phyloP scores from a whole-genome alignment of 2,888 invertebrate genomes.

The Oasisia sp. region DNA sequence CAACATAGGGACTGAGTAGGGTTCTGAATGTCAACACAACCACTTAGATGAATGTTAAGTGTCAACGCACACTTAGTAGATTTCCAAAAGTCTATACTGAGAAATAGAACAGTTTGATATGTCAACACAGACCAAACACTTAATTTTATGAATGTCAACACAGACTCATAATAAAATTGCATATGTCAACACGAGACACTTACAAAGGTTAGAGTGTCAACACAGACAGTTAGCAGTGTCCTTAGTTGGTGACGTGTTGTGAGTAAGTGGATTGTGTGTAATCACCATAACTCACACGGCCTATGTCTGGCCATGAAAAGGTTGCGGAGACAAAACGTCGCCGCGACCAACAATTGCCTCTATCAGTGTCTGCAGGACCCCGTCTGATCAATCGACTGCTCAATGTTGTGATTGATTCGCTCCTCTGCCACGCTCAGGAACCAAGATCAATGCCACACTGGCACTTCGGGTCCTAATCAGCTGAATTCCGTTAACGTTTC shows the following conservation, averaged over 20 bases:
- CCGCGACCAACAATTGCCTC: not conserved
- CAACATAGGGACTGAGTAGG: not conserved
- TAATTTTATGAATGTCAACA: not conserved
- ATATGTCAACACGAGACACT: not conserved
- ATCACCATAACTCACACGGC: not conserved
- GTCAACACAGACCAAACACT: not conserved
- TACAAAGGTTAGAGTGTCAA: not conserved
- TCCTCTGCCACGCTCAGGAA: not conserved
- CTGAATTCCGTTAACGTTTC: not conserved
- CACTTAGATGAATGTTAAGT: not conserved
- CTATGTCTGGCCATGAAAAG: not conserved
- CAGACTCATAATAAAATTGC: not conserved
- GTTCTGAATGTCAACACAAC: not conserved
- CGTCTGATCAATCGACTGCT: not conserved
- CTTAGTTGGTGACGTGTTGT: not conserved
- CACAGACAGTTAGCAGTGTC: not conserved
- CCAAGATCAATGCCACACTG: not conserved
- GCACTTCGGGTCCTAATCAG: not conserved
- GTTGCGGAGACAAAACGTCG: not conserved
- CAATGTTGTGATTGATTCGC: not conserved
- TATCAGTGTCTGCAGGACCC: not conserved
- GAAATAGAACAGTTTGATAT: not conserved
- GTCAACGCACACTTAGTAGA: not conserved
- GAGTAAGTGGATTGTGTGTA: not conserved
- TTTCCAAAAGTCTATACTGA: not conserved